Evolutionary conservation across 2,888 invertebrate species (phyloP).

Genomic region (Lydus trimaculatus): DNA sequence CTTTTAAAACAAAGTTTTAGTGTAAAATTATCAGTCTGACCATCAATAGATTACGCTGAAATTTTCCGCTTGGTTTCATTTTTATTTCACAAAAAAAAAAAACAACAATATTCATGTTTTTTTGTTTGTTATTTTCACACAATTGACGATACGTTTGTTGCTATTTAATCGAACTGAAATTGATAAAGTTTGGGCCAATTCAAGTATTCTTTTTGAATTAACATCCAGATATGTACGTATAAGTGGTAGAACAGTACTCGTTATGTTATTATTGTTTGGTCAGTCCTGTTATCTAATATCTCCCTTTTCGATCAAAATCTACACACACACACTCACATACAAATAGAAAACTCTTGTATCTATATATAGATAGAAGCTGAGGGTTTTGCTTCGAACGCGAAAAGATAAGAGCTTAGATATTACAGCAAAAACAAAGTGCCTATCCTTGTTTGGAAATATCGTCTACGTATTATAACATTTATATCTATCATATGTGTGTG

Average conservation of each 20-base stretch:
- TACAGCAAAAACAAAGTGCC: constrained; percentile 38
- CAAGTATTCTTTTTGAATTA: constrained; percentile 1
- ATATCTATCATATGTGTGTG: neutral
- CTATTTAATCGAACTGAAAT: neutral
- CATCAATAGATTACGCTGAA: neutral
- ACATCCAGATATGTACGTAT: constrained; percentile 20
- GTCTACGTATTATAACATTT: constrained; percentile 12
- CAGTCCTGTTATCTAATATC: constrained; percentile 46
- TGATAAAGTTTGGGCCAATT: neutral
- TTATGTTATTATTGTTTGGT: constrained; percentile 37
- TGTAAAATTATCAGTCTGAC: neutral
- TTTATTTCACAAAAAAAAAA: neutral
- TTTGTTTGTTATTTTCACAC: neutral
- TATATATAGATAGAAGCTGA: constrained; percentile 32
- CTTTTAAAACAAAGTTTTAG: neutral
- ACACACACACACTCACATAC: neutral
- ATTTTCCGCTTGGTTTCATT: neutral
- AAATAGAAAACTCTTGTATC: constrained; percentile 2
- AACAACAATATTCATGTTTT: neutral
- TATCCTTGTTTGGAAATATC: constrained; percentile 30
- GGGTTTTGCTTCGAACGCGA: constrained; percentile 40
- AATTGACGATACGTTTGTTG: neutral
- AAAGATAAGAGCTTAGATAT: constrained; percentile 42
- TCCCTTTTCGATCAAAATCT: constrained; percentile 36
- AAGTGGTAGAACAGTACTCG: constrained; percentile 28